Conservation (phyloP, 2,797 vertebrate species). For the Huso huso region DNA sequence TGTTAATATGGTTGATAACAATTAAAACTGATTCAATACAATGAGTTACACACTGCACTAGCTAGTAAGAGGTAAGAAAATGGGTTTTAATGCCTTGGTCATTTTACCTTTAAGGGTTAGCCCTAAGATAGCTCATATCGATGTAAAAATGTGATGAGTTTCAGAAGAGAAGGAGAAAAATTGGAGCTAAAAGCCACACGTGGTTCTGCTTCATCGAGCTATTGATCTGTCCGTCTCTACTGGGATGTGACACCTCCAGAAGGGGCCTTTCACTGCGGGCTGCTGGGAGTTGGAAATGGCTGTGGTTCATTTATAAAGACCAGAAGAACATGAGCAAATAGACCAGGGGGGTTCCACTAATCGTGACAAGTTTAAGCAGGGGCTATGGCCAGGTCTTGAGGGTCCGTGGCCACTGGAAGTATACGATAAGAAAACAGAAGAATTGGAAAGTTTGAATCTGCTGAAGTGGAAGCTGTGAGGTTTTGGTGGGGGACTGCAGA, state of each 20-base stretch:
- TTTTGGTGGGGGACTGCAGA: conserved; percentile 6
- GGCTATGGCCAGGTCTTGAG: conserved; percentile 22
- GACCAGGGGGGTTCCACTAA: conserved; percentile 38
- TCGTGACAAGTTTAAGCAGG: conserved; percentile 43
- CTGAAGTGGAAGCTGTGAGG: conserved; percentile 13
- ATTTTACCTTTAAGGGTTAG: too few relatives aligned
- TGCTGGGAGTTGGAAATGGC: conserved; percentile 26
- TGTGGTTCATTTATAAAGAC: conserved; percentile 35
- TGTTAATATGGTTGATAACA: too few relatives aligned
- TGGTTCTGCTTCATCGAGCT: conserved; percentile 54
- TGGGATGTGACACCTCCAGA: conserved; percentile 30
- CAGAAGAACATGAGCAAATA: conserved; percentile 38
- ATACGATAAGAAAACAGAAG: conserved; percentile 28
- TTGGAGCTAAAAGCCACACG: conserved; percentile 37
- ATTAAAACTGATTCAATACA: too few relatives aligned
- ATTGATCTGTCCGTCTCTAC: conserved; percentile 52
- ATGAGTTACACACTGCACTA: too few relatives aligned
- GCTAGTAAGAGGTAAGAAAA: too few relatives aligned
- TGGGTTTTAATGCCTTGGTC: too few relatives aligned
- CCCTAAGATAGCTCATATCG: too few relatives aligned
- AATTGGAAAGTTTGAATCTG: conserved; percentile 19
- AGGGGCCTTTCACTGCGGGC: conserved; percentile 30
- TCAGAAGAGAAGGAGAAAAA: conserved; percentile 62
- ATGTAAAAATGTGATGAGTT: conserved; percentile 49
- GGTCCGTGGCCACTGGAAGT: conserved; percentile 19